Evolutionary conservation across 2,888 invertebrate genomes (phyloP).

Genomic region (Muscina levida): DNA sequence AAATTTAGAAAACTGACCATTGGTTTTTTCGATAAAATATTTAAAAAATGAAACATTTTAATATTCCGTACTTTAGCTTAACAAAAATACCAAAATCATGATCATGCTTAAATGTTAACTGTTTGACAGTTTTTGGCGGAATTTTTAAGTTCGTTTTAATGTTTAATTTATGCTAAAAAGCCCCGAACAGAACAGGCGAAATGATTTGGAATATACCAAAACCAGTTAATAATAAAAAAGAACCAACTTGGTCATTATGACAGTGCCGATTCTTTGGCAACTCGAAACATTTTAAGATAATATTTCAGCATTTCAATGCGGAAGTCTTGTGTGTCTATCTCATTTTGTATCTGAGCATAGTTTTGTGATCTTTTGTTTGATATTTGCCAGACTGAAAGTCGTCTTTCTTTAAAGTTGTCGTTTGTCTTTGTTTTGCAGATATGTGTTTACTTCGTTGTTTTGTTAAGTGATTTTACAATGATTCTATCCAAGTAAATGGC

Average conservation of each 20-base stretch:
- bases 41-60: background rate
- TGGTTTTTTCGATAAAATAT: background rate
- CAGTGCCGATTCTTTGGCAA: constrained; percentile 19
- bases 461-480: background rate
- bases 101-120: constrained; percentile 47
- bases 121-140: constrained; percentile 46
- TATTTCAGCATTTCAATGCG: constrained; percentile 21
- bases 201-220: constrained; percentile 1
- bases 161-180: constrained; percentile 34
- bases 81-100: constrained; percentile 27
- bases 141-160: constrained; percentile 25
- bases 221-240: constrained; percentile 36
- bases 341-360: constrained; percentile 11
- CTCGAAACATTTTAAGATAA: background rate
- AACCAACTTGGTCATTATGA: constrained; percentile 15
- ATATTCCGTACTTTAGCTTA: constrained; percentile 24
- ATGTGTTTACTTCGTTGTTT: background rate
- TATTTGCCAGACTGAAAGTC: constrained; percentile 57
- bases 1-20: constrained; percentile 40
- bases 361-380: constrained; percentile 15
- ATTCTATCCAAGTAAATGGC: no score
- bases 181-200: background rate
- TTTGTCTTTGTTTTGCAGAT: constrained; percentile 3
- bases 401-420: constrained; percentile 22
- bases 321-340: constrained; percentile 28